Evolutionary conservation across 2,797 vertebrate species (phyloP), one percentile per base, ranked within the genome.

Genomic region (Microctenopoma stevenorrisi): DNA sequence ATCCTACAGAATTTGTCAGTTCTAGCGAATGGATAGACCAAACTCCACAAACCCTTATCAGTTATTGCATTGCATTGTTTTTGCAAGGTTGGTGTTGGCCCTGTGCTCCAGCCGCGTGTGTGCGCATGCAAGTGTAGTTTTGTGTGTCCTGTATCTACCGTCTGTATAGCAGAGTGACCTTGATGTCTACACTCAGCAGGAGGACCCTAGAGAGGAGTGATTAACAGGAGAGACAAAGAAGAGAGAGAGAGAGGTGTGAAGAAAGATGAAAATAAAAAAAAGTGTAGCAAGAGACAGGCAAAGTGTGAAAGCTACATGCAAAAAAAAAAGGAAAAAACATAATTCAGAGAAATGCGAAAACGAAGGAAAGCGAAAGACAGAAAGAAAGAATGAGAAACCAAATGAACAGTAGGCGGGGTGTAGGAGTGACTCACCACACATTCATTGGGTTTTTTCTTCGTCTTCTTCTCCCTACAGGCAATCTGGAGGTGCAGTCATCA

Each of bases 401-500:
- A 69, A 68, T 0, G 38, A 80, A 43, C 0, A 11, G 44, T 74
- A 47, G 78, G 86, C 74, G 81, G 79, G 77, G 84, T 72, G 61
- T 66, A 81, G 18, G 73, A 85, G 78, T 91, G 89, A 90, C 90
- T 89, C 87, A 90, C 79, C 68, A 83, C 78, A 82, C 67, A 81
- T 86, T 69, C 82, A 55, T 84, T 79, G 48, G 3, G 67, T 62
- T 76, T 64, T 30, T 64, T 61, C 14, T 54, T 30, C 50, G 74
- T 71, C 58, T 72, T 64, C 56, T 81, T 76, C 64, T 86, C 75
- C 81, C 86, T 73, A 71, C 90, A 95, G 94, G 91, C 94, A 95
- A 91, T 94, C 94, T 88, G 93, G 94, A 92, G 94, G 94, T 88
- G 91, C 94, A 84, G 94, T 95, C 90, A 94, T 95, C 89, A 95